Percentiles rank a stretch among this genome's conserved stretches.
Evolutionary conservation across 2,797 vertebrate genomes (phyloP).

Genomic region (Pampus argenteus): DNA sequence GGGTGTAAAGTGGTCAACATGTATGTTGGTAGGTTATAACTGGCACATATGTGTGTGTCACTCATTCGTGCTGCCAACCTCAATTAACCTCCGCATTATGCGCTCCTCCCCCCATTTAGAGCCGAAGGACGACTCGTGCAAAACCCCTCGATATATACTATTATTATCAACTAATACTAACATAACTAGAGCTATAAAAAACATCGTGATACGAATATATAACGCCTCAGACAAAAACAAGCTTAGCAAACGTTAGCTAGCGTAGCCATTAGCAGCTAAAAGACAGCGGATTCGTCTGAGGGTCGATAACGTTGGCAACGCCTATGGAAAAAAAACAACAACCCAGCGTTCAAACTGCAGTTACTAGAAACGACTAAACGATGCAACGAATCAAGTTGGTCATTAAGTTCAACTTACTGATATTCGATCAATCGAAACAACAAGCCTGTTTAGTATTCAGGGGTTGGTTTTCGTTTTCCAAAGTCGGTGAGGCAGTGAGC

Average conservation of each 20-base stretch:
- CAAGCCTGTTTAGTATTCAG: neutral
- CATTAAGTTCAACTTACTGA: conserved; percentile 11
- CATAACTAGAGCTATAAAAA: neutral
- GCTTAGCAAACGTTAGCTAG: conserved; percentile 2
- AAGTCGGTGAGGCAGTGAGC: neutral
- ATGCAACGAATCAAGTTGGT: accelerated
- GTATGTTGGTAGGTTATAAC: neutral
- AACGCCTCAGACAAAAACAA: neutral
- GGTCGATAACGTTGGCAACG: conserved; percentile 3
- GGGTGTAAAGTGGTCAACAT: neutral
- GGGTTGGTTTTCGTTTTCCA: accelerated
- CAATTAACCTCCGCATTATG: neutral
- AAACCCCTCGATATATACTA: neutral
- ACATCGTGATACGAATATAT: accelerated
- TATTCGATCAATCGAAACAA: neutral
- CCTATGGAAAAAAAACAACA: neutral
- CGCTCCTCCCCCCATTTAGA: too few species aligned
- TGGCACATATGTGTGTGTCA: conserved; percentile 26
- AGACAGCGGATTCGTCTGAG: neutral
- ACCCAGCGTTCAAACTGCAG: neutral
- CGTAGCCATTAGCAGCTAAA: neutral
- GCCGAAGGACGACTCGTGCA: neutral
- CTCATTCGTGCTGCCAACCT: conserved; percentile 7
- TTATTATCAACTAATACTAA: too few species aligned
- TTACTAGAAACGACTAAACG: neutral